phyloP scores from a whole-genome alignment of 2,888 invertebrate species.

The Drosophila gaucha region DNA sequence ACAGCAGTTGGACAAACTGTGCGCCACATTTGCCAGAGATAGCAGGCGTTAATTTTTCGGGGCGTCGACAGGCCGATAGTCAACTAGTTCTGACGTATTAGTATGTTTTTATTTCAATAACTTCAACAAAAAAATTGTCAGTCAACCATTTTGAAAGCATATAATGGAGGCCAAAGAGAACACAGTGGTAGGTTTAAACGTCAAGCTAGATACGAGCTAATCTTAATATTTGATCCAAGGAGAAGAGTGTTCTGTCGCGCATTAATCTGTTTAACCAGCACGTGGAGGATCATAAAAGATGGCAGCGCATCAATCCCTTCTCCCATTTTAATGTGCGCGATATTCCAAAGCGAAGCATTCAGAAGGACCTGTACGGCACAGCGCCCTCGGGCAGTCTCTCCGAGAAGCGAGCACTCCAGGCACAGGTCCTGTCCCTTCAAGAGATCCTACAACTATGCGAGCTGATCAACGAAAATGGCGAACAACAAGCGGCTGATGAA shows the following conservation, averaged over 20 bases:
- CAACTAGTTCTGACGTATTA: background rate
- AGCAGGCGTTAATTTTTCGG: slow-evolving; percentile 31
- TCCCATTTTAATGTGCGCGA: slow-evolving; percentile 57
- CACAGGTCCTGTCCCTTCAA: slow-evolving; percentile 47
- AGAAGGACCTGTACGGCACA: slow-evolving; percentile 53
- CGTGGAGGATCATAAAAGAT: slow-evolving; percentile 53
- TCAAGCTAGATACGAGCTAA: too few relatives aligned
- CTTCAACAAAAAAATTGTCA: background rate
- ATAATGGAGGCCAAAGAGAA: slow-evolving; percentile 29
- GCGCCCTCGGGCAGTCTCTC: slow-evolving; percentile 65
- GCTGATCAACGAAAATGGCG: slow-evolving; percentile 33
- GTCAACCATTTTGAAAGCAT: background rate
- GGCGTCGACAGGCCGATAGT: background rate
- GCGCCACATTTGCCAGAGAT: slow-evolving; percentile 9
- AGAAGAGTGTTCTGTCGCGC: slow-evolving; percentile 62
- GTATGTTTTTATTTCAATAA: slow-evolving; percentile 3
- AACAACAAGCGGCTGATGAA: background rate
- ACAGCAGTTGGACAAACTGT: slow-evolving; percentile 28
- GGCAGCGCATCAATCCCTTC: slow-evolving; percentile 67
- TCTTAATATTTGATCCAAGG: background rate
- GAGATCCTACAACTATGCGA: slow-evolving; percentile 65
- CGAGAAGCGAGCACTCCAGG: slow-evolving; percentile 52
- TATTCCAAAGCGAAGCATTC: slow-evolving; percentile 46
- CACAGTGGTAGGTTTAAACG: slow-evolving; percentile 14
- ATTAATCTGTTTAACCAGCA: slow-evolving; percentile 58